Evolutionary conservation across 37 sponge, comb jelly and placozoan species (phyloP).

Genomic region (Bolinopsis microptera): DNA sequence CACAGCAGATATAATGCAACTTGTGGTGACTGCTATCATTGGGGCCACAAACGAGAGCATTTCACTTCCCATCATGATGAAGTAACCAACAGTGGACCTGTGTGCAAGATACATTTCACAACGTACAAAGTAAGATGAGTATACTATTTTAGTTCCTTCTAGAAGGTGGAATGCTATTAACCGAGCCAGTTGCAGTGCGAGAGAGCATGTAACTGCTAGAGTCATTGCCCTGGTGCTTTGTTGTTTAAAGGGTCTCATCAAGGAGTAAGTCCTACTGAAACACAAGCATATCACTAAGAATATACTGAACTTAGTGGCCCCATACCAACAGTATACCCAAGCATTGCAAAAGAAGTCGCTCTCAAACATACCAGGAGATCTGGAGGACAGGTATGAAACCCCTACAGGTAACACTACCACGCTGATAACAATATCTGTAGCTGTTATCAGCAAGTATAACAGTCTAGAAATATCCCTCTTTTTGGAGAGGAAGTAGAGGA

Average conservation of each 20-base stretch:
- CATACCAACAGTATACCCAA: neutral
- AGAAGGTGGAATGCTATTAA: neutral
- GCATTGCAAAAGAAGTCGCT: neutral
- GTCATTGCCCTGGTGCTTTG: neutral
- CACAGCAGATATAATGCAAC: neutral
- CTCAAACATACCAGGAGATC: neutral
- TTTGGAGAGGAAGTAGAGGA: conserved; percentile 20
- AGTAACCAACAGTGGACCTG: neutral
- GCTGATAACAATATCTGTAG: neutral
- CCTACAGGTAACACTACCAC: neutral
- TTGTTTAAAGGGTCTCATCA: neutral
- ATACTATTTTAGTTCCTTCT: neutral
- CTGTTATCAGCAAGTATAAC: neutral
- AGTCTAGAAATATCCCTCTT: neutral
- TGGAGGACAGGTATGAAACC: neutral
- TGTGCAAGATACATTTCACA: neutral
- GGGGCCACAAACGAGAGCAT: neutral
- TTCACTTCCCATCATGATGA: neutral
- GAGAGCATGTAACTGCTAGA: neutral
- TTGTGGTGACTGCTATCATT: neutral
- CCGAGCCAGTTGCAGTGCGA: neutral
- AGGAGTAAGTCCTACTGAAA: neutral
- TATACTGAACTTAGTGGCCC: neutral
- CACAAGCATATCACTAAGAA: neutral
- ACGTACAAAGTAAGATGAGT: neutral